Conservation (phyloP, 1,140 invertebrate species). For the Andrena cerasifolii region DNA sequence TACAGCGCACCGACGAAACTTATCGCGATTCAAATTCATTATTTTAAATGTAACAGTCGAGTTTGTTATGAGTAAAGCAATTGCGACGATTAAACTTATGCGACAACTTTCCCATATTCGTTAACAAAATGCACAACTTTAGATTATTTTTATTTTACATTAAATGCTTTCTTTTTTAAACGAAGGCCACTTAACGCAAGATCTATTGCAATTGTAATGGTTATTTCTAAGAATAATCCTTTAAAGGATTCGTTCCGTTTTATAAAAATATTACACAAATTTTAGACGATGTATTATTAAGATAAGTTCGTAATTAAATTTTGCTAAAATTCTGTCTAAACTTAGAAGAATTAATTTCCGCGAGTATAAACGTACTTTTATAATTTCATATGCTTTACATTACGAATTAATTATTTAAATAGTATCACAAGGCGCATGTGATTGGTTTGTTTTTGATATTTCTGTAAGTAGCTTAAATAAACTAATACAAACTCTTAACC, state of each 20-base stretch:
- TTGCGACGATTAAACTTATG: not conserved
- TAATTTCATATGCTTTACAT: constrained; percentile 21
- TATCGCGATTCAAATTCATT: not conserved
- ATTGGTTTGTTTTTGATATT: not conserved
- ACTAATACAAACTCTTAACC: constrained; percentile 46
- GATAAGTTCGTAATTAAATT: too few relatives aligned
- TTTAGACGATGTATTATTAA: not conserved
- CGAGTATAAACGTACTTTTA: constrained; percentile 18
- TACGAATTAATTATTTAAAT: constrained; percentile 39
- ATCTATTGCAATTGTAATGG: constrained; percentile 63
- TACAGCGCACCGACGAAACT: too few relatives aligned
- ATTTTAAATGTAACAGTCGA: constrained; percentile 8
- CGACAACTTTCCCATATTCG: not conserved
- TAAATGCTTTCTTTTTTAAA: constrained; percentile 64
- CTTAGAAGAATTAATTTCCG: constrained; percentile 5
- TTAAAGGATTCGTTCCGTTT: not conserved
- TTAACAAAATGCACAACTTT: constrained; percentile 30
- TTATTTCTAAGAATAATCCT: constrained; percentile 28
- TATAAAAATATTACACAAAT: not conserved
- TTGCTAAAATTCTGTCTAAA: too few relatives aligned
- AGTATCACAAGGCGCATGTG: constrained; percentile 7
- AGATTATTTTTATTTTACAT: constrained; percentile 23
- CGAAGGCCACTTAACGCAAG: constrained; percentile 75
- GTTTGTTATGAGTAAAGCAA: constrained; percentile 25
- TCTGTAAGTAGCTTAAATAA: constrained; percentile 11